Evolutionary conservation across 1,140 invertebrate species (phyloP), one percentile per base, ranked within the genome.

Genomic region (Drosophila kepulauana): DNA sequence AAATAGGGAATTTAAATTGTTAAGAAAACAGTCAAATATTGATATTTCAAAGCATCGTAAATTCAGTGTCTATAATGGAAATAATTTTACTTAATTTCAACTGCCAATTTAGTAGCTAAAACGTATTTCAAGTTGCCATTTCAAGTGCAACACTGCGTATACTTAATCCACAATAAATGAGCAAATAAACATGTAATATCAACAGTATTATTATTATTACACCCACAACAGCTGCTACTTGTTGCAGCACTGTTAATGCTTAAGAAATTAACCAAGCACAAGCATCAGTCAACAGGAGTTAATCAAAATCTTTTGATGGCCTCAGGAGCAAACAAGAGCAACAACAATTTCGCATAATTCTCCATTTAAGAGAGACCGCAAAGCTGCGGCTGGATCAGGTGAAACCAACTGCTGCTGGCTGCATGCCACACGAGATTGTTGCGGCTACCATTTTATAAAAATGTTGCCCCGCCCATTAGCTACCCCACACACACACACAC

Each of bases 281-380:
- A 52, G 61, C 61, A 38, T 49, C 61, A 64, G 45, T 64, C 33
- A 16, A 41, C 16, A n/a, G 35, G 30, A 54, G 62, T 54, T 52
- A 54, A 64, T 64, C 62, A 64, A 64, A 64, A 41, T 57, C 38
- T 13, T n/a, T 49, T 51, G 30, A 49, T 46, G 46, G 41, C 25
- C 28, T 25, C n/a, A 8, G 38, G 2, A 56, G 56, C 56, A 58
- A 25, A 41, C 35, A 25, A 25, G 20, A 25, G 20, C 20, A 25
- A 25, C 20, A 46, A 63, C 5, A 48, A 35, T 20, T 28, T 15
- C 49, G 51, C 49, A 56, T 70, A 70, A 64, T 67, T 49, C 33
- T 11, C 33, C 33, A 54, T 46, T 45, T 52, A 54, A 33, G 25
- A 57, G 41, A 57, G 41, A 46, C 43, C 41, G 8, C 16, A 46